These are phyloP conservation scores for Drosophila hydei DNA, from an alignment of 1,140 invertebrate genomes.

Conservation along the genomic window DNA sequence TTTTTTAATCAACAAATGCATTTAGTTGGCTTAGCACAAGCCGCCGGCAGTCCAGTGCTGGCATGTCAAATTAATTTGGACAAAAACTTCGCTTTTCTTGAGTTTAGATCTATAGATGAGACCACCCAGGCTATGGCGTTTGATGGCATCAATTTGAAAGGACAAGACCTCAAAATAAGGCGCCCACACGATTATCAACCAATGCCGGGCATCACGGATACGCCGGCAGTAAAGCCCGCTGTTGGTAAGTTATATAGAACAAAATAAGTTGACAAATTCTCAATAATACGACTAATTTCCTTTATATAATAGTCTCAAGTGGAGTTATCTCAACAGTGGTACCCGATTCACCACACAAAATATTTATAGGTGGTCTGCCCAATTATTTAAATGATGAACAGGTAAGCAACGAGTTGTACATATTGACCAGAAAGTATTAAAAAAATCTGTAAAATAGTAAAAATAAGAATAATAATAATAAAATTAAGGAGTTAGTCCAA, in stretches of 20 bases:
- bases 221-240: conserved; percentile 92
- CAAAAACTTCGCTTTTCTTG: conserved; percentile 99
- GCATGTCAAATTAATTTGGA: conserved; percentile 99
- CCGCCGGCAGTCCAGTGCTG: conserved; percentile 99
- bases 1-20: conserved; percentile 99
- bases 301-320: conserved; percentile 85
- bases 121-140: conserved; percentile 99
- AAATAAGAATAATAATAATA: too few species aligned
- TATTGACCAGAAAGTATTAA: too few species aligned
- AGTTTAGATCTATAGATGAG: conserved; percentile 99
- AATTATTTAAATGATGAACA: conserved; percentile 99
- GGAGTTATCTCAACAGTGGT: conserved; percentile 94
- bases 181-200: conserved; percentile 99
- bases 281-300: not conserved
- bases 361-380: conserved; percentile 99
- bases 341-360: conserved; percentile 98
- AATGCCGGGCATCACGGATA: conserved; percentile 97
- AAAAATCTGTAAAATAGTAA: too few species aligned
- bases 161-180: conserved; percentile 99
- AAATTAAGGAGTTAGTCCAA: too few species aligned
- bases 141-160: conserved; percentile 99
- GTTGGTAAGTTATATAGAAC: conserved; percentile 85
- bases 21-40: conserved; percentile 97
- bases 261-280: not conserved
- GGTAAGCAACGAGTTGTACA: conserved; percentile 87